These are phyloP conservation scores for Parnassius glacialis DNA, from an alignment of 2,888 invertebrate genomes.

Conservation along the genomic window DNA sequence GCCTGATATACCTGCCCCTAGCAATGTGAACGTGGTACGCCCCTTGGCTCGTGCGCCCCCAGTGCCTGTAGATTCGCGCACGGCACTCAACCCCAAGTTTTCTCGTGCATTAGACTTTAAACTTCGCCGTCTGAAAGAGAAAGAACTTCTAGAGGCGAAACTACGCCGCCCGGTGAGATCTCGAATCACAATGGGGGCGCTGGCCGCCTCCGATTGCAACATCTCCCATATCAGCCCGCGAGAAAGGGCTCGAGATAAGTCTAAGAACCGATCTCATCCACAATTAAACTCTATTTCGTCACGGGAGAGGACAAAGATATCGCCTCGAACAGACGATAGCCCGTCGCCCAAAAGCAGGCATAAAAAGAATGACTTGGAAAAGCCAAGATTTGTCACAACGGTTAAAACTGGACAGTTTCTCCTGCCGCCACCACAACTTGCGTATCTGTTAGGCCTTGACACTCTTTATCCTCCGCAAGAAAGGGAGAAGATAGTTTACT, in stretches of 20 bases:
- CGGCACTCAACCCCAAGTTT: slow-evolving; percentile 79
- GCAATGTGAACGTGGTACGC: slow-evolving; percentile 59
- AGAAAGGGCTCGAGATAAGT: slow-evolving; percentile 32
- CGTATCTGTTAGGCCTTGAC: slow-evolving; percentile 82
- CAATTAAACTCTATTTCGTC: slow-evolving; percentile 47
- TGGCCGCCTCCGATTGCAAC: slow-evolving; percentile 80
- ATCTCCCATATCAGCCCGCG: slow-evolving; percentile 57
- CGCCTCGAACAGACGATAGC: slow-evolving; percentile 45
- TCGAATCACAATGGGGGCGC: slow-evolving; percentile 49
- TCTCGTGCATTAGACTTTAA: slow-evolving; percentile 87
- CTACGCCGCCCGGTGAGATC: slow-evolving; percentile 53
- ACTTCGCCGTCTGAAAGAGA: slow-evolving; percentile 84
- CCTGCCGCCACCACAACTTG: slow-evolving; percentile 87
- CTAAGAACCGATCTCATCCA: slow-evolving; percentile 54
- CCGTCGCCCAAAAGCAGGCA: slow-evolving; percentile 37
- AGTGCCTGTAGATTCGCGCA: slow-evolving; percentile 34
- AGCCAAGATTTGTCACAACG: slow-evolving; percentile 88
- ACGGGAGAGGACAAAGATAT: slow-evolving; percentile 39
- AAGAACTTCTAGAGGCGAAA: slow-evolving; percentile 67
- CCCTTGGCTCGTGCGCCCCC: slow-evolving; percentile 39
- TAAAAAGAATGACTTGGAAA: slow-evolving; percentile 42
- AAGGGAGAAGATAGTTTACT: slow-evolving; percentile 77
- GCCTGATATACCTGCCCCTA: slow-evolving; percentile 28
- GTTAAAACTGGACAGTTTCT: slow-evolving; percentile 90
- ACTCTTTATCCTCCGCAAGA: slow-evolving; percentile 57